These are phyloP conservation scores for Lepidurus apus DNA, from an alignment of 1,140 invertebrate genomes.

Conservation along the genomic window DNA sequence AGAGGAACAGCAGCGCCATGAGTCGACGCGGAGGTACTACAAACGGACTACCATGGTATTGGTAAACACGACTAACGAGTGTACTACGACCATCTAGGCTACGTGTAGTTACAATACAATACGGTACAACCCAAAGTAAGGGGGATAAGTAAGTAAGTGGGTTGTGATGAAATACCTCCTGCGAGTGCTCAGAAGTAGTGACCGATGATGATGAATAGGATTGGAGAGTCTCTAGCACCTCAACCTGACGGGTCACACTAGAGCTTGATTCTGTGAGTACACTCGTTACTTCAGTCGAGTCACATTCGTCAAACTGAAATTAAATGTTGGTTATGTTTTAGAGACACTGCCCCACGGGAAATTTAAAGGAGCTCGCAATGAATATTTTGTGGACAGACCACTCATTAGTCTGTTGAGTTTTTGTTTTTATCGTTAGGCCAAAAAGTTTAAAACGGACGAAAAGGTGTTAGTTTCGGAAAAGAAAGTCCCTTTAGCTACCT, in stretches of 20 bases:
- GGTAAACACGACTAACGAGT: neutral
- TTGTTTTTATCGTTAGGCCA: neutral
- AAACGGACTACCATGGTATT: neutral
- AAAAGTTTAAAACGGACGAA: neutral
- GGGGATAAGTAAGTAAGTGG: neutral
- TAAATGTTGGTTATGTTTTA: constrained; percentile 15
- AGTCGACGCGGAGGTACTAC: neutral
- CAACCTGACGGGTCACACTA: constrained; percentile 17
- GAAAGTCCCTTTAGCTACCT: neutral
- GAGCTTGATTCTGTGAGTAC: constrained; percentile 16
- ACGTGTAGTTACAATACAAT: neutral
- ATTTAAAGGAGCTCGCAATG: neutral
- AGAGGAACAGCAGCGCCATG: neutral
- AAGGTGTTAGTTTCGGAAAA: neutral
- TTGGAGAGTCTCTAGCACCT: neutral
- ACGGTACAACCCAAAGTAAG: neutral
- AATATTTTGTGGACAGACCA: neutral
- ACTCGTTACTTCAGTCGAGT: constrained; percentile 13
- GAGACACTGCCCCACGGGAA: neutral
- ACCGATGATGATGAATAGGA: constrained; percentile 22
- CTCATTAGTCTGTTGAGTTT: neutral
- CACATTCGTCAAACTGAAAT: constrained; percentile 19
- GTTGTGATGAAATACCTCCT: neutral
- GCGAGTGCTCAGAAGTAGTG: neutral
- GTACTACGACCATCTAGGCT: neutral